A percentile compares a stretch with the other conserved stretches of the same genome.
Conservation (phyloP, 2,888 invertebrate species). For the Micropterix aruncella region DNA sequence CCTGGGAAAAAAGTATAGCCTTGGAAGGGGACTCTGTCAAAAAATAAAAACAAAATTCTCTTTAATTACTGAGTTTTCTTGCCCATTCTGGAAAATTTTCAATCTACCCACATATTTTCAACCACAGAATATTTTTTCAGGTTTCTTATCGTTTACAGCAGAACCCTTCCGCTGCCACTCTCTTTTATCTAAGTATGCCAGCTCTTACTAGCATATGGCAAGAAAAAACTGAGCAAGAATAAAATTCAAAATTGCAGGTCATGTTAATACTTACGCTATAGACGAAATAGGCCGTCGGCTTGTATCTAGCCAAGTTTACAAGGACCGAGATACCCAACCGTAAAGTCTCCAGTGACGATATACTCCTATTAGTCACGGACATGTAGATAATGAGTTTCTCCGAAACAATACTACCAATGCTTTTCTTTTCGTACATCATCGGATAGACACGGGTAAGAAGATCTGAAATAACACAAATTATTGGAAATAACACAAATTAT, state of each 20-base stretch:
- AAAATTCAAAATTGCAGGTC: too few relatives aligned
- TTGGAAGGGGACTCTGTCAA: too few relatives aligned
- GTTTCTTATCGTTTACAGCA: too few relatives aligned
- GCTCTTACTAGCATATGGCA: too few relatives aligned
- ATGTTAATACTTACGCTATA: conserved; percentile 40
- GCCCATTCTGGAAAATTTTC: too few relatives aligned
- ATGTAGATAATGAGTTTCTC: conserved; percentile 29
- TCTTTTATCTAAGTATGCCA: too few relatives aligned
- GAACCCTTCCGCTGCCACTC: neutral
- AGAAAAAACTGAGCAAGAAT: too few relatives aligned
- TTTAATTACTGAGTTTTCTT: too few relatives aligned
- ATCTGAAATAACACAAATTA: conserved; percentile 19
- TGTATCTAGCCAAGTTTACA: conserved; percentile 51
- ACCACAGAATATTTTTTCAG: conserved; percentile 3
- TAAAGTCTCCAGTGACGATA: conserved; percentile 43
- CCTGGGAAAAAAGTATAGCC: too few relatives aligned
- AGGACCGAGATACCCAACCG: conserved; percentile 41
- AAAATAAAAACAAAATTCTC: too few relatives aligned
- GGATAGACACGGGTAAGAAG: conserved; percentile 30
- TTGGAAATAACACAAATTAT: neutral
- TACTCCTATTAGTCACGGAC: conserved; percentile 39
- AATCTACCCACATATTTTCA: too few relatives aligned
- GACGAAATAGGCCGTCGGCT: conserved; percentile 41
- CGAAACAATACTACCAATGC: conserved; percentile 21
- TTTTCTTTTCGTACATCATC: conserved; percentile 27